Percentiles rank a stretch among this genome's conserved stretches.
These are phyloP conservation scores for Cyrtodaria siliqua DNA, from an alignment of 2,888 invertebrate genomes.

Conservation along the genomic window DNA sequence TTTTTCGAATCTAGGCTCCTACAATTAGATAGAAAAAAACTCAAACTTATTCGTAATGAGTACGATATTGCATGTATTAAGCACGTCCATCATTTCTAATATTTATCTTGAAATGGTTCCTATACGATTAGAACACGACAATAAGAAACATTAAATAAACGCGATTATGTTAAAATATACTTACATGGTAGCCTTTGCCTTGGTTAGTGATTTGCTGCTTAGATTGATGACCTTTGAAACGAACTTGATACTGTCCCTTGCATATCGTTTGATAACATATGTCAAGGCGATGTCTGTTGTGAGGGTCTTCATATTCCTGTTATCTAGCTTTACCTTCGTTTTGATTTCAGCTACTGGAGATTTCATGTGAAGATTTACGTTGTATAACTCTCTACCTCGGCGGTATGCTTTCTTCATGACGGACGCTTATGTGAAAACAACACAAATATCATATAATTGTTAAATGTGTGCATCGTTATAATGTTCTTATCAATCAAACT, in stretches of 20 bases:
- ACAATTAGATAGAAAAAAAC: no score
- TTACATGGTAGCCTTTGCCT: constrained; percentile 66
- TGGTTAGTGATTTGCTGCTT: constrained; percentile 66
- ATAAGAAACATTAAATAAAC: no score
- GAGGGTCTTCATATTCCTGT: constrained; percentile 48
- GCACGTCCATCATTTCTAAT: no score
- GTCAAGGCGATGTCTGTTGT: constrained; percentile 59
- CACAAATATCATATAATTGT: no score
- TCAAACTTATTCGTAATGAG: no score
- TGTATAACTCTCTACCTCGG: constrained; percentile 42
- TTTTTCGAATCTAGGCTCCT: constrained; percentile 63
- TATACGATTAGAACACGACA: no score
- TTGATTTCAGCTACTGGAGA: constrained; percentile 54
- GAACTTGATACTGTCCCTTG: constrained; percentile 68
- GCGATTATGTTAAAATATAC: no score
- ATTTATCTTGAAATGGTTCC: no score
- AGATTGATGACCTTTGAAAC: constrained; percentile 68
- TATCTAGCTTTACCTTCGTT: constrained; percentile 52
- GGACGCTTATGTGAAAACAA: constrained; percentile 59
- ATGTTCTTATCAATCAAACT: no score
- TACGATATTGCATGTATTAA: no score
- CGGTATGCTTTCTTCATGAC: constrained; percentile 41
- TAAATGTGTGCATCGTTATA: no score
- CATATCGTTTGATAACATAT: constrained; percentile 69
- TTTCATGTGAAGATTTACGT: constrained; percentile 56